Percentiles rank a stretch among this genome's conserved stretches.
These are phyloP conservation scores for Ceratina japonica DNA, from an alignment of 1,140 invertebrate species.

Conservation along the genomic window DNA sequence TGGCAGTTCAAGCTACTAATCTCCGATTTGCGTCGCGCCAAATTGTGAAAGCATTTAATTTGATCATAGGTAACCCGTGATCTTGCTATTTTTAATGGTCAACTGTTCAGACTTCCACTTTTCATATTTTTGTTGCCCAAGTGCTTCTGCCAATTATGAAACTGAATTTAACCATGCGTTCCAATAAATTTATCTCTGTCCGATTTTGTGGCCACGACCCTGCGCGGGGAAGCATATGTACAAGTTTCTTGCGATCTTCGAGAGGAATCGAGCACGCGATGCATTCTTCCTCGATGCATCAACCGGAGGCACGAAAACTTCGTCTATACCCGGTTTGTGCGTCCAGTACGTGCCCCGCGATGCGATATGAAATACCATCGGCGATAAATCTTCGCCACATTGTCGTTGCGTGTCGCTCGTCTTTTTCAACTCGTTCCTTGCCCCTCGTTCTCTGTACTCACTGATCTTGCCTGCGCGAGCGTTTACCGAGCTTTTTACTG, in stretches of 20 bases:
- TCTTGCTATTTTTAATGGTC: neutral
- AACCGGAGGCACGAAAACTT: conserved; percentile 24
- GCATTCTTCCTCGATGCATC: conserved; percentile 6
- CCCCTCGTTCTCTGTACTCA: neutral
- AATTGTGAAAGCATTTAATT: conserved; percentile 70
- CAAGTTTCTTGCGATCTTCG: neutral
- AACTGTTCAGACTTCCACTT: neutral
- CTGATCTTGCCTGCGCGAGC: neutral
- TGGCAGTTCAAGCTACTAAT: neutral
- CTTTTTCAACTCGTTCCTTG: neutral
- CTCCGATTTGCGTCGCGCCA: conserved; percentile 29
- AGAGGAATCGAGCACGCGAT: conserved; percentile 10
- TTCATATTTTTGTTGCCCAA: neutral
- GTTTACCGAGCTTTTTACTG: conserved; percentile 29
- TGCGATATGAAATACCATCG: conserved; percentile 59
- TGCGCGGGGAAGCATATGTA: neutral
- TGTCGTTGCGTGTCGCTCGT: conserved; percentile 44
- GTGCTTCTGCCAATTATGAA: neutral
- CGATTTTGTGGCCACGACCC: neutral
- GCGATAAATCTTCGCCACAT: conserved; percentile 56
- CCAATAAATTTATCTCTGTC: neutral
- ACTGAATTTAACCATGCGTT: neutral
- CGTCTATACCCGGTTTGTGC: neutral
- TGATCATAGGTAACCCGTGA: conserved; percentile 27
- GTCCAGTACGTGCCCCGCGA: conserved; percentile 18